Evolutionary conservation across 2,888 invertebrate species (phyloP).

Genomic region (Encarsia formosa): DNA sequence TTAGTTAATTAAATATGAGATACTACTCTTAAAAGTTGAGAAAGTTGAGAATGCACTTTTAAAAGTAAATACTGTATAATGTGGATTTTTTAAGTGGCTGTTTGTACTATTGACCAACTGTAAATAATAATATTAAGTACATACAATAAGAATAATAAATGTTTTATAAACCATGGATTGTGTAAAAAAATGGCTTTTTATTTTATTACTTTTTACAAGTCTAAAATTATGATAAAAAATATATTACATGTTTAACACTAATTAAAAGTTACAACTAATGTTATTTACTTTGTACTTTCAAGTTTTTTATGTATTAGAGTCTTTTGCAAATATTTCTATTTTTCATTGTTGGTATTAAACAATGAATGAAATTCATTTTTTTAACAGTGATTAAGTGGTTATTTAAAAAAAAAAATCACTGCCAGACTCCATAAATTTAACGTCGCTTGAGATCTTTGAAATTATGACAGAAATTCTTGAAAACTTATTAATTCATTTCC

Average conservation of each 20-base stretch:
- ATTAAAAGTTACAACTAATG: no score
- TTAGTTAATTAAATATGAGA: constrained; percentile 6
- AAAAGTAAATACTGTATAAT: background rate
- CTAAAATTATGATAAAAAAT: no score
- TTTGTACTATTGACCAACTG: constrained; percentile 24
- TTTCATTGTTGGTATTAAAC: no score
- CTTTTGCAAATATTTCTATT: no score
- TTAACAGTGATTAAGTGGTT: no score
- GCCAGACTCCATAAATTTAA: no score
- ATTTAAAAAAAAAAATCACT: background rate
- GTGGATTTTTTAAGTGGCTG: constrained; percentile 20
- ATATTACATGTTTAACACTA: no score
- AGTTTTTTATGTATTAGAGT: no score
- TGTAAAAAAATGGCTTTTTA: constrained; percentile 7
- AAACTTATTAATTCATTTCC: constrained; percentile 48
- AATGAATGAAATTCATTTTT: no score
- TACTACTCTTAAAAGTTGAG: background rate
- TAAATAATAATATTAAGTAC: constrained; percentile 20
- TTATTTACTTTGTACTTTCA: background rate
- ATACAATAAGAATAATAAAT: no score
- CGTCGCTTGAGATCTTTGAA: no score
- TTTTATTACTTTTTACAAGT: no score
- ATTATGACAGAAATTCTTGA: constrained; percentile 33
- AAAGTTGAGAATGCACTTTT: constrained; percentile 4
- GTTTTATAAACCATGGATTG: constrained; percentile 23